Evolutionary conservation across 2,888 invertebrate genomes (phyloP).

Genomic region (Eupithecia dodoneata): DNA sequence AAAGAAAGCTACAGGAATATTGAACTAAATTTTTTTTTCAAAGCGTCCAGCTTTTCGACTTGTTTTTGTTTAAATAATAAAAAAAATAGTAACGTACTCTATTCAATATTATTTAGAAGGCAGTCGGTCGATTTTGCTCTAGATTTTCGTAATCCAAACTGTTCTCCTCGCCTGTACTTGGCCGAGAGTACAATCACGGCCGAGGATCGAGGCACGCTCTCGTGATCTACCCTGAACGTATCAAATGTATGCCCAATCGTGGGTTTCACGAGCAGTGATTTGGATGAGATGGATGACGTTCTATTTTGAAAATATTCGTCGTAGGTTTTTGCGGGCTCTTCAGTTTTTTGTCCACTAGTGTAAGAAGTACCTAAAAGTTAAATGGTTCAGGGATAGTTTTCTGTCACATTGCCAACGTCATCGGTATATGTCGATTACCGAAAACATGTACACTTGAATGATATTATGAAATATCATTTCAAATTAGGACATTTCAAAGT

Average conservation of each 20-base stretch:
- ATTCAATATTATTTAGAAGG: conserved; percentile 15
- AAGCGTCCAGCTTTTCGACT: too few relatives aligned
- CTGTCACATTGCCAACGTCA: not conserved
- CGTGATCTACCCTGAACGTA: conserved; percentile 58
- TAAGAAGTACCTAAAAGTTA: too few relatives aligned
- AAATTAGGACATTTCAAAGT: not conserved
- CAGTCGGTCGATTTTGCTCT: not conserved
- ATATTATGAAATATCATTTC: not conserved
- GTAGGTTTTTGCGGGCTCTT: not conserved
- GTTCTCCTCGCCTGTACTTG: conserved; percentile 31
- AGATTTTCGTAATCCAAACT: not conserved
- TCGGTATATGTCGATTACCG: not conserved
- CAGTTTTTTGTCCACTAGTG: not conserved
- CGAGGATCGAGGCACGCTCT: conserved; percentile 51
- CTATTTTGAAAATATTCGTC: not conserved
- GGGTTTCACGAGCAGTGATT: conserved; percentile 46
- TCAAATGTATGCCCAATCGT: conserved; percentile 52
- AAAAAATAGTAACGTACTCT: too few relatives aligned
- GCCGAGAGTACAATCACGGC: conserved; percentile 39
- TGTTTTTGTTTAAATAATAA: too few relatives aligned
- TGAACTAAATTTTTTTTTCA: too few relatives aligned
- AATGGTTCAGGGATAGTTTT: not conserved
- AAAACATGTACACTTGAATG: not conserved
- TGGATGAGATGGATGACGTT: not conserved
- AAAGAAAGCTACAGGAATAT: too few relatives aligned